phyloP scores from a whole-genome alignment of 64 coral and sea anemone species.

The Stylophora pistillata region DNA sequence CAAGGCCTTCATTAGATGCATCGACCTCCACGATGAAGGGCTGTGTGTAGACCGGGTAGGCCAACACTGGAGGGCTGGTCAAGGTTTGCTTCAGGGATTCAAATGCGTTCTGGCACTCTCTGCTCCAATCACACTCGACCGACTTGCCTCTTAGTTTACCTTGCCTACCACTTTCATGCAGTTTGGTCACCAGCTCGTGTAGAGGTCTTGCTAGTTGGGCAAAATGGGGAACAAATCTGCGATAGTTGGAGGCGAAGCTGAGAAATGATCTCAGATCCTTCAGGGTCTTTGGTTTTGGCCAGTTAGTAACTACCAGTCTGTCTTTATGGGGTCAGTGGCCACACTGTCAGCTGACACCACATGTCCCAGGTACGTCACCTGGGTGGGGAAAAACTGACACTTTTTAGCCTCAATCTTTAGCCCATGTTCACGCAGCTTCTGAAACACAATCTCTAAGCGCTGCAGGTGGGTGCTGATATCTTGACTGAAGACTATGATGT shows the following conservation, averaged over 20 bases:
- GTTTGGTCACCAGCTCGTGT: conserved; percentile 45
- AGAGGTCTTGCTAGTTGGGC: conserved; percentile 34
- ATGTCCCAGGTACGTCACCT: conserved; percentile 50
- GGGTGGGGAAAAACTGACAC: conserved; percentile 46
- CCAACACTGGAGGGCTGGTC: conserved; percentile 17
- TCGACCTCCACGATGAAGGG: conserved; percentile 54
- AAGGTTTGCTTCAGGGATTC: background rate
- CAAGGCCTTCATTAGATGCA: conserved; percentile 14
- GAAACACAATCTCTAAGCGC: background rate
- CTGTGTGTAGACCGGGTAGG: conserved; percentile 24
- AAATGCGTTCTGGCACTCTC: conserved; percentile 41
- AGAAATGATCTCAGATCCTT: conserved; percentile 59
- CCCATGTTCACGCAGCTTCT: conserved; percentile 38
- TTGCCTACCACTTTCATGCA: conserved; percentile 20
- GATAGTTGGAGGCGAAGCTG: conserved; percentile 40
- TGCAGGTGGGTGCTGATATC: conserved; percentile 15
- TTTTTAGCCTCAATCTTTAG: conserved; percentile 57
- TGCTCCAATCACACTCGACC: background rate
- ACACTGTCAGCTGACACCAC: conserved; percentile 46
- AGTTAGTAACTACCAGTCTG: conserved; percentile 31
- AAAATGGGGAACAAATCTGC: conserved; percentile 35
- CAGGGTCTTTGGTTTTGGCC: conserved; percentile 23
- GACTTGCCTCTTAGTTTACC: background rate
- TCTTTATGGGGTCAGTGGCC: conserved; percentile 35
- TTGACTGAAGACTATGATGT: conserved; percentile 45